Evolutionary conservation across 2,888 invertebrate genomes (phyloP), one percentile per base, ranked within the genome.

Genomic region (Chymomyza amoena): DNA sequence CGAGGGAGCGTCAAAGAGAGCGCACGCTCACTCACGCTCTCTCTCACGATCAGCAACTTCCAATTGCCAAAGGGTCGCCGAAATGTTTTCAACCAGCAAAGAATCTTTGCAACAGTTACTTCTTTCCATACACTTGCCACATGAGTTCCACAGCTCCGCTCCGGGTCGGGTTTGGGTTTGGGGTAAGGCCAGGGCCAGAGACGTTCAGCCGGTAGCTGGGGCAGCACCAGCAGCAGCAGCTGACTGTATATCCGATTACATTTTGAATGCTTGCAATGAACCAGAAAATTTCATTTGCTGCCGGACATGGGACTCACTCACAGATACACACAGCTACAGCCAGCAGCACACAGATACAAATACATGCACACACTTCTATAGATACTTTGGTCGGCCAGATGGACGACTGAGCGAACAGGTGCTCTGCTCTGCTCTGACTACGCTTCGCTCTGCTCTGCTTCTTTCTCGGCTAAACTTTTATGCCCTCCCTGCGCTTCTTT

Each of bases 221-320:
- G 25, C 25, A 25, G 59, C 28, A n/a, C 28, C 28, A 6, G 28
- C 28, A 28, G 28, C 28, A 28, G 59, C 28, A 28, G 59, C 59
- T 15, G 25, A 28, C 59, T 45, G 71, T 67, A 85, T 82, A 87
- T 84, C 84, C 76, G 84, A 84, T 84, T 87, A 87, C 84, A 84
- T 73, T 85, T 85, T 87, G 79, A 87, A 84, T 87, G 83, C 81
- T 70, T 83, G 81, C 87, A 84, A 87, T 87, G 87, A 85, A 84
- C 87, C 86, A 84, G 87, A 87, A 84, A 87, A 84, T 85, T 75
- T 77, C 59, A 45, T 20, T 54, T 54, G 18, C 54, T 16, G 54
- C 54, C 18, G 54, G 54, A 16, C 16, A 54, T 18, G 16, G 20
- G 1, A 54, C 20, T 20, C 54, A 54, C 54, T 54, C 57, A 25